Conservation (phyloP, 2,113 vertebrate species). For the Anguilla rostrata region DNA sequence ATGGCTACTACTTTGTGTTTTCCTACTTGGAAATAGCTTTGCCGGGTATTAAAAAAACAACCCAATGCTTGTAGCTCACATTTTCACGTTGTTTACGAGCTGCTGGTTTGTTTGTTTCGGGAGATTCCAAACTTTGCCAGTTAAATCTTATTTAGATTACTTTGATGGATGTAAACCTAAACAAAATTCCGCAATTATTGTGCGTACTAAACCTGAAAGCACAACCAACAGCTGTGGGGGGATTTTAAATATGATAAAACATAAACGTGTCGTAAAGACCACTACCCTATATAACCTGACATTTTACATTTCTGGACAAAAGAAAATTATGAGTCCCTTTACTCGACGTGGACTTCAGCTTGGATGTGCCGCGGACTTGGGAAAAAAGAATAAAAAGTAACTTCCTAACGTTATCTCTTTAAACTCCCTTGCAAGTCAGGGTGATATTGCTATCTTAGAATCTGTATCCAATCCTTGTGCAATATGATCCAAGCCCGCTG, state of each 20-base stretch:
- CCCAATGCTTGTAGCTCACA: background rate
- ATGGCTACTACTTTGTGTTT: background rate
- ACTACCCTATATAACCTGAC: background rate
- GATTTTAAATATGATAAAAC: background rate
- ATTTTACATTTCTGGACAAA: background rate
- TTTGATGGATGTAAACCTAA: conserved; percentile 3
- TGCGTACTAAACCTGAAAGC: background rate
- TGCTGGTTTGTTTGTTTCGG: background rate
- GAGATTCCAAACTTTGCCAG: background rate
- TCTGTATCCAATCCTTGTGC: conserved; percentile 7
- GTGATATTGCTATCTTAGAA: conserved; percentile 3
- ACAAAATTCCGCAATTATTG: background rate
- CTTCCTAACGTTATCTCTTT: background rate
- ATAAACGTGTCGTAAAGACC: background rate
- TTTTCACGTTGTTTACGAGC: background rate
- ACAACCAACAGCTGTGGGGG: background rate
- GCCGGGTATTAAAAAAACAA: background rate
- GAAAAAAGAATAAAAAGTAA: conserved; percentile 5
- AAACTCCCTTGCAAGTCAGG: conserved; percentile 1
- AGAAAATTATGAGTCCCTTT: background rate
- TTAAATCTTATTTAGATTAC: background rate
- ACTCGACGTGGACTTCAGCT: background rate
- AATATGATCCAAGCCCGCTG: background rate
- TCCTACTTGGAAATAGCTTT: background rate
- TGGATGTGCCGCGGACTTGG: background rate